Base-by-base conservation (phyloP, 2,113 vertebrate species). In the Orthonyx spaldingii region DNA sequence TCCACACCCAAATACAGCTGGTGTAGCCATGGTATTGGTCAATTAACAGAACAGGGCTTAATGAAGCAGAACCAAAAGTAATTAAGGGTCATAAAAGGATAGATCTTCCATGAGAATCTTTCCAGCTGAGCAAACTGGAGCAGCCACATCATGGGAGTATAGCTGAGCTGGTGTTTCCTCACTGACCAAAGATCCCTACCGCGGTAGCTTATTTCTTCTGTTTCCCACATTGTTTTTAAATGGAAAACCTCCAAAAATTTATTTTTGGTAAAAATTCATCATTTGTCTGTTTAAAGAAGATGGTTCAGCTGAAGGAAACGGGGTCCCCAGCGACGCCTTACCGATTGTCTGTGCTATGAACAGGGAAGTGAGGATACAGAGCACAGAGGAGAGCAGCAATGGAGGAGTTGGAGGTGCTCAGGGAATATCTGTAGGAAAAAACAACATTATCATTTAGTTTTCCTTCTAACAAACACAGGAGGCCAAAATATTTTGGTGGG, bases 341-440 rank as follows among this genome's bases (percentile, higher is more conserved):
- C 99, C 99, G 98, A 96, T 99, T 99, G 95, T 99, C 99, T 2
- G 99, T 99, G 93, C 99, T 99, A 96, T 99, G 99, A 77, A 99
- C 98, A 5, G 99, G 99, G 89, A 99, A 99, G 88, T 99, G 99
- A 11, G 99, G 99, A 93, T 99, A 99, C 33, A 99, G 98, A 37
- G 99, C 99, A 79, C 99, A 99, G 28, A 99, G 98, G 16, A 99
- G 98, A 60, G 99, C 99, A 28, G 99, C 99, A 18, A 99, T 99
- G 53, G 99, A 99, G 13, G 99, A 99, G 95, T 99, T 99, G 10
- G 99, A 99, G 11, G 99, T 99, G 97, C 99, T 99, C 87, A 99
- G 95, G 7, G 99, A 99, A 68, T 99, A 99, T 80, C 99, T 99
- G 96, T 10, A 76, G 89, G 49, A 16, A 70, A 69, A 81, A 56